Conservation (phyloP, 2,888 invertebrate species). For the Lysandra coridon region DNA sequence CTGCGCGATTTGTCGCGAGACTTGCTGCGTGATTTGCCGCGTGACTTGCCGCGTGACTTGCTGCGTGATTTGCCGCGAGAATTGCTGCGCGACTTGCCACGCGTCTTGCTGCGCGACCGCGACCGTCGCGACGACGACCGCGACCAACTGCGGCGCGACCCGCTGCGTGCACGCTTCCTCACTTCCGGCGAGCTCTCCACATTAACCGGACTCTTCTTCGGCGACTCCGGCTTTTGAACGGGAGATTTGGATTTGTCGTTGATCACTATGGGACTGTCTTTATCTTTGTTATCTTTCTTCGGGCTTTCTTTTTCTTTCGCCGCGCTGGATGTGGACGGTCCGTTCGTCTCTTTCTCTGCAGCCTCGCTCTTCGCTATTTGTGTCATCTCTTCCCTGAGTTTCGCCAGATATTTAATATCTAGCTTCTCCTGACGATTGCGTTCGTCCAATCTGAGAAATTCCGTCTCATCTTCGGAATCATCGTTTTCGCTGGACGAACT, state of each 20-base stretch:
- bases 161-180: slow-evolving; percentile 51
- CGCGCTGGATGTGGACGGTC: slow-evolving; percentile 54
- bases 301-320: slow-evolving; percentile 43
- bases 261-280: slow-evolving; percentile 32
- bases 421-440: slow-evolving; percentile 78
- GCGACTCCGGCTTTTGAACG: slow-evolving; percentile 38
- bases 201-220: slow-evolving; percentile 49
- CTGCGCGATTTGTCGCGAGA: slow-evolving; percentile 49
- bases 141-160: slow-evolving; percentile 58
- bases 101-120: slow-evolving; percentile 46
- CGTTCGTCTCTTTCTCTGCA: slow-evolving; percentile 52
- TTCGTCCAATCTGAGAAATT: slow-evolving; percentile 75
- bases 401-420: slow-evolving; percentile 83
- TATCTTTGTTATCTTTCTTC: slow-evolving; percentile 9
- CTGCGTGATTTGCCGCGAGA: slow-evolving; percentile 46
- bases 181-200: slow-evolving; percentile 52
- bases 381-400: slow-evolving; percentile 83
- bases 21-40: slow-evolving; percentile 40
- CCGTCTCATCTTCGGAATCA: slow-evolving; percentile 71
- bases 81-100: slow-evolving; percentile 54
- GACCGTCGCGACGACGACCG: slow-evolving; percentile 57
- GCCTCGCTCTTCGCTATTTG: slow-evolving; percentile 84
- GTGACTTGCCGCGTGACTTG: slow-evolving; percentile 55
- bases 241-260: slow-evolving; percentile 35
- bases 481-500: slow-evolving; percentile 82